Percentiles rank a stretch among this genome's conserved stretches.
These are phyloP conservation scores for Anomalospiza imberbis DNA, from an alignment of 2,797 vertebrate genomes.

Conservation along the genomic window DNA sequence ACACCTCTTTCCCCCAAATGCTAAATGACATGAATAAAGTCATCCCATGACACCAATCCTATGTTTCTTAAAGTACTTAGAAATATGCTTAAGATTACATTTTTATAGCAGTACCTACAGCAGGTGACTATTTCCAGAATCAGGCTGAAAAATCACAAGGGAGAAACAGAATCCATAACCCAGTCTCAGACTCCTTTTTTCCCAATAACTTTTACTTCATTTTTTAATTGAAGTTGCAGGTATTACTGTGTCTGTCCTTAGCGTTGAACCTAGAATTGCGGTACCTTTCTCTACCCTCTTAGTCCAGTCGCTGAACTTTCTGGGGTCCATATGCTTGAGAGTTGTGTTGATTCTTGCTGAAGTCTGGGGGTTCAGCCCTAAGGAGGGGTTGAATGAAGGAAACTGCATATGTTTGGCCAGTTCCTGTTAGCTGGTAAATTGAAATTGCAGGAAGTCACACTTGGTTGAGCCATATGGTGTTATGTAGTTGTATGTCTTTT, in stretches of 20 bases:
- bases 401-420: not conserved
- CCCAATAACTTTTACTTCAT: not conserved
- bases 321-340: not conserved
- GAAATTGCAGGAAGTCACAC: not conserved
- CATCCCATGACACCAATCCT: not conserved
- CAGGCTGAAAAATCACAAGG: not conserved
- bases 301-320: not conserved
- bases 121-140: not conserved
- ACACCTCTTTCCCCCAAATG: not conserved
- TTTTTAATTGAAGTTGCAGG: not conserved
- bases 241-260: not conserved
- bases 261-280: not conserved
- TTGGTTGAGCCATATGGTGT: not conserved
- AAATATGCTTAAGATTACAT: not conserved
- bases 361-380: not conserved
- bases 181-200: not conserved
- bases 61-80: not conserved
- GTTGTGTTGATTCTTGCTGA: not conserved
- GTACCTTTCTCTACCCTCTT: not conserved
- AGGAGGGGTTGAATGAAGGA: not conserved
- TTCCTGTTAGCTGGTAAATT: not conserved
- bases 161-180: not conserved
- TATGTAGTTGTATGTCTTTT: not conserved
- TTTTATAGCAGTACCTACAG: accelerated
- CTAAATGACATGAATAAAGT: not conserved